Evolutionary conservation across 2,113 vertebrate species (phyloP), one percentile per base, ranked within the genome.

Genomic region (Triplophysa rosa): DNA sequence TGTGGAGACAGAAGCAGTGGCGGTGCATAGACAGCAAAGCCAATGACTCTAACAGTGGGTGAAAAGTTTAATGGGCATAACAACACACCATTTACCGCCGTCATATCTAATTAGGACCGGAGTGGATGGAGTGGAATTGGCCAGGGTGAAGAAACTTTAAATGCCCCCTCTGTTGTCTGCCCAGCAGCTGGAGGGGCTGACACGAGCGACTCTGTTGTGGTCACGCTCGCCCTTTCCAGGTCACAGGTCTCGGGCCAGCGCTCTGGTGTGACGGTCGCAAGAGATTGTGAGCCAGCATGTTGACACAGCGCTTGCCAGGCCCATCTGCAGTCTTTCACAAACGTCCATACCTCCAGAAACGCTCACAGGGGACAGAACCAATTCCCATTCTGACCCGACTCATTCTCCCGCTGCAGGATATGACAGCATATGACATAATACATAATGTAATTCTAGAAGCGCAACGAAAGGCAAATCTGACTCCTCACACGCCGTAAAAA

Each of bases 11-110:
- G 65, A 47, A 84, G 74, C 84, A 81, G 77, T 66, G 62, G 80
- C 47, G 71, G 42, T 13, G 61, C 12, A 70, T 52, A n/a, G 56
- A 42, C 21, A 42, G 59, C n/a, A 37, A 23, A 63, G 67, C 66
- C 77, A 73, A 29, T 82, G 84, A 82, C 59, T 45, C 59, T 81
- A 82, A 84, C 80, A 56, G 45, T 73, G 80, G 78, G 81, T 85
- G 80, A 85, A 81, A 67, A 78, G 80, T 83, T 84, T 84, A 84
- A 85, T 80, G 70, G 78, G 76, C 78, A 80, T 84, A 73, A 79
- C 80, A 58, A 80, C 74, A 63, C 47, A 68, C 70, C 78, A 77
- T 83, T 85, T 85, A 84, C 54, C 26, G 82, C 59, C 66, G 77
- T 80, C 86, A 71, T 71, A 47, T 54, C 63, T 62, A 73, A 87